Base-by-base conservation (phyloP, 2,888 invertebrate genomes). In the Adelognathus sp. region DNA sequence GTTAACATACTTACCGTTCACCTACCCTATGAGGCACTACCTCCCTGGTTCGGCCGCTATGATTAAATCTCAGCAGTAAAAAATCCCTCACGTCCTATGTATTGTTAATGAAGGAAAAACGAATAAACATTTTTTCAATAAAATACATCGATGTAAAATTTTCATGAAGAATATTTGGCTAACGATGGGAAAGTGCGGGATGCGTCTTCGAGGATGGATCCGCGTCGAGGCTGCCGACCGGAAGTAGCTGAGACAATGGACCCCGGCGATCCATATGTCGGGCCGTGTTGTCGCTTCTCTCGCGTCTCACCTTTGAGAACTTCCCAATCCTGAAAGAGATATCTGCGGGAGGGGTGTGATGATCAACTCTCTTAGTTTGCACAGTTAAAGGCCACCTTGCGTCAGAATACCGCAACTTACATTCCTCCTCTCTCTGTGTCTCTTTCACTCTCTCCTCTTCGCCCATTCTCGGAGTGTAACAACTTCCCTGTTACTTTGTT, bases 281-380 rank as follows among this genome's bases (percentile, higher is more conserved):
- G 36, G n/a, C 9, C n/a, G 0, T n/a, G 9, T 2, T 9, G 36
- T 78, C n/a, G n/a, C n/a, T n/a, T n/a, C 78, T 73, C 80, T 82
- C 81, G 82, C 81, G 81, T 71, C 70, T 79, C 80, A 82, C 79
- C 80, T 84, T 83, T 84, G 76, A 80, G 74, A 81, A 75, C 80
- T 79, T 73, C 70, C 79, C 81, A 82, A 82, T 84, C 80, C 82
- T 82, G 39, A 16, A 24, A 54, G 14, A 31, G 31, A 64, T 50
- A 44, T 58, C 39, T n/a, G n/a, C n/a, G n/a, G n/a, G n/a, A n/a
- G n/a, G 21, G 46, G 21, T 1, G 18, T 24, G 46, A 50, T 46
- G n/a, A n/a, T n/a, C n/a, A n/a, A n/a, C n/a, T 21, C 24, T 4
- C 24, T 4, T 7, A 4, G 21, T 24, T 50, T 24, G 50, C 58